Evolutionary conservation across 2,113 vertebrate genomes (phyloP).

Genomic region (Mellivora capensis): DNA sequence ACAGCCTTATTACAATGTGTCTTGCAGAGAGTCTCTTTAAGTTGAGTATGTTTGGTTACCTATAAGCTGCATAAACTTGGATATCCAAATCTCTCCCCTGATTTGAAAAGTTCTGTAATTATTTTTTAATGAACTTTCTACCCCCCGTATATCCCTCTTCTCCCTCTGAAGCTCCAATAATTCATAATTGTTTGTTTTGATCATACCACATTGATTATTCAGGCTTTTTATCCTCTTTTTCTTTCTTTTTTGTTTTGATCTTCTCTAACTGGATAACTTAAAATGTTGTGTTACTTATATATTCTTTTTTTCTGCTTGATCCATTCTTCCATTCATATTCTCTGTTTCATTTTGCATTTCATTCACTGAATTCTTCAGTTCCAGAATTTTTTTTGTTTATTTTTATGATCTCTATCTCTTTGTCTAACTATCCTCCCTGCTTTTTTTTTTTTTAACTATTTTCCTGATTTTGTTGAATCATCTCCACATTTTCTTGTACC

Average conservation of each 20-base stretch:
- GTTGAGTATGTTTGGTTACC: not conserved
- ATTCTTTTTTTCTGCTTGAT: not conserved
- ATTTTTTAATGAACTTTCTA: not conserved
- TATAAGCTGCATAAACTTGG: not conserved
- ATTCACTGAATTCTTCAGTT: not conserved
- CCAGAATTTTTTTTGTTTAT: not conserved
- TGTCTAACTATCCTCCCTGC: not conserved
- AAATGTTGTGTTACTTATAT: not conserved
- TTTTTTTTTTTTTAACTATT: not conserved
- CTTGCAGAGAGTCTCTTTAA: not conserved
- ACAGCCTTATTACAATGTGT: not conserved
- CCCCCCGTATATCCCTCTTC: not conserved
- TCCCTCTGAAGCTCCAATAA: not conserved
- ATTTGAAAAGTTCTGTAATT: not conserved
- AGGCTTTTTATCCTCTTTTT: not conserved
- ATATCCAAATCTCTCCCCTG: not conserved
- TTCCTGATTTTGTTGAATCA: not conserved
- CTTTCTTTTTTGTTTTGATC: not conserved
- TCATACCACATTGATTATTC: not conserved
- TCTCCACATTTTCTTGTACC: not conserved
- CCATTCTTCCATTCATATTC: not conserved
- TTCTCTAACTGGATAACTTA: not conserved
- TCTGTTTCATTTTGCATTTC: not conserved
- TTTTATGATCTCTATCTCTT: not conserved
- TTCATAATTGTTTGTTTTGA: not conserved